Evolutionary conservation across 1,140 invertebrate genomes (phyloP).

Genomic region (Tetragnatha versicolor): DNA sequence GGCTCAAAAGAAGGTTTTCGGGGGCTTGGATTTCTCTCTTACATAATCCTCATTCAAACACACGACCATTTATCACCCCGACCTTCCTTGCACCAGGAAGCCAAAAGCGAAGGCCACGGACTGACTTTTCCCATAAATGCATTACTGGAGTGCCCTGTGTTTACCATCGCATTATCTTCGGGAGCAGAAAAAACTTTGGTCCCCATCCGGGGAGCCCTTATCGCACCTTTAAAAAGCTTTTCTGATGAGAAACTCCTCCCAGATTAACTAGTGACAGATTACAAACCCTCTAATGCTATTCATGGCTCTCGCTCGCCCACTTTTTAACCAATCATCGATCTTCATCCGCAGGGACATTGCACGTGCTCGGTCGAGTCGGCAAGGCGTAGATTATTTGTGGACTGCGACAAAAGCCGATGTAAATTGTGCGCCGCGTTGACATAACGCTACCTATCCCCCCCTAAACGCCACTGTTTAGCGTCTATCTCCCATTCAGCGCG

Average conservation of each 20-base stretch:
- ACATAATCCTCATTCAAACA: no score
- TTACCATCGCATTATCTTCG: conserved; percentile 21
- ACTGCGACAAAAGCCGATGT: conserved; percentile 45
- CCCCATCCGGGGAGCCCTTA: conserved; percentile 14
- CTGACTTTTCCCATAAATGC: no score
- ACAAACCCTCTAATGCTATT: conserved; percentile 48
- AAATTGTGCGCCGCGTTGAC: conserved; percentile 53
- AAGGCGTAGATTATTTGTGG: conserved; percentile 52
- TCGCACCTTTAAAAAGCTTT: conserved; percentile 24
- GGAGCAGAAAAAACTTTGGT: no score
- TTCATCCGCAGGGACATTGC: conserved; percentile 24
- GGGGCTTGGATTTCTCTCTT: no score
- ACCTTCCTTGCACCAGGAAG: no score
- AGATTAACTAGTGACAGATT: conserved; percentile 53
- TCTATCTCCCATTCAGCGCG: conserved; percentile 41
- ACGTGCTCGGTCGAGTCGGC: conserved; percentile 43
- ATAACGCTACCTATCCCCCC: conserved; percentile 54
- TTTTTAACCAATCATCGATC: conserved; percentile 37
- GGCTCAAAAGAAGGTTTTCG: no score
- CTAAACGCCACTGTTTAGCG: conserved; percentile 47
- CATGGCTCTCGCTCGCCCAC: conserved; percentile 36
- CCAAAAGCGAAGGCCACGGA: no score
- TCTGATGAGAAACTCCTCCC: conserved; percentile 28
- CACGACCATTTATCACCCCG: no score
- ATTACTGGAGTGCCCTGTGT: conserved; percentile 35